These are phyloP conservation scores for Alviniconcha marisindica DNA, from an alignment of 1,140 invertebrate genomes.

Conservation along the genomic window DNA sequence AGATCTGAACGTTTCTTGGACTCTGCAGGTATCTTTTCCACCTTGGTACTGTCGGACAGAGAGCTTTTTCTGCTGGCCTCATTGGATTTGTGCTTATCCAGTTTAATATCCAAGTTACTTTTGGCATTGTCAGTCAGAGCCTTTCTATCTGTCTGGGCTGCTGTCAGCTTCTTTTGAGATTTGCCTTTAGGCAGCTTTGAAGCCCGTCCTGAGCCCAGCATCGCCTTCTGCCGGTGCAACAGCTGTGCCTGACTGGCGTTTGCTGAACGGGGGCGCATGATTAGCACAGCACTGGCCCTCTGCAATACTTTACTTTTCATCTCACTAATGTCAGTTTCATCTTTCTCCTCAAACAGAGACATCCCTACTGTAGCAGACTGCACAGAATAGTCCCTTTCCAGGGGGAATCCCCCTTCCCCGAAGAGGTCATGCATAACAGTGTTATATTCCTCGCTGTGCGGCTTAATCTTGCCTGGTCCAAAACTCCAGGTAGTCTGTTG, in stretches of 20 bases:
- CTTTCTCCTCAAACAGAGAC: constrained; percentile 7
- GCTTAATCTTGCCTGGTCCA: not conserved
- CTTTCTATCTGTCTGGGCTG: not conserved
- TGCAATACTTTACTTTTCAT: constrained; percentile 64
- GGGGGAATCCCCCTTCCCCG: not conserved
- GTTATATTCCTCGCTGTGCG: not conserved
- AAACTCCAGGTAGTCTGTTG: not conserved
- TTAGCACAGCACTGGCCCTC: constrained; percentile 52
- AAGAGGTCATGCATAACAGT: not conserved
- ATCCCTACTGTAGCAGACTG: constrained; percentile 11
- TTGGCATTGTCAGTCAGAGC: not conserved
- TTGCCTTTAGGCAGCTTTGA: not conserved
- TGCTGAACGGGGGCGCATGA: constrained; percentile 11
- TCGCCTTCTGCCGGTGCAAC: too few species aligned
- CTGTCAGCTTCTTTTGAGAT: not conserved
- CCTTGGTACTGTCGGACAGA: too few species aligned
- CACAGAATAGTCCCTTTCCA: not conserved
- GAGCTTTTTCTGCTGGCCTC: too few species aligned
- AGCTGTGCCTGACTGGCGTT: not conserved
- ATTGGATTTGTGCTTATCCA: too few species aligned
- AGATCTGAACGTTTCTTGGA: too few species aligned
- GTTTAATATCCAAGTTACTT: too few species aligned
- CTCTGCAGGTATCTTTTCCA: too few species aligned
- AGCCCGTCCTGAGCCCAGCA: too few species aligned
- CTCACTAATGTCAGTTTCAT: not conserved